Base-by-base conservation (phyloP, 1,140 invertebrate genomes). In the Neelides sp. region DNA sequence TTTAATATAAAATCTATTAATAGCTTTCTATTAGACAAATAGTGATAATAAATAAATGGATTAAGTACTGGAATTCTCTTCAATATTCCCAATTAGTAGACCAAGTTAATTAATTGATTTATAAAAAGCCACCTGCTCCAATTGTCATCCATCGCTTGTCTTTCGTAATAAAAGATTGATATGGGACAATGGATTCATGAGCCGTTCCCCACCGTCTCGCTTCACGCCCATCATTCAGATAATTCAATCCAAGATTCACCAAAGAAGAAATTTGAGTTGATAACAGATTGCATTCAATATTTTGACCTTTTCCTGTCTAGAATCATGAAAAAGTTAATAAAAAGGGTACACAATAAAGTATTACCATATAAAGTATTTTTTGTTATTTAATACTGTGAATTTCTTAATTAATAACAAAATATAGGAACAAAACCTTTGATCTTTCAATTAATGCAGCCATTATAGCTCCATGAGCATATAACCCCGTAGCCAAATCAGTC, bases 391-490 rank as follows among this genome's bases (percentile, higher is more conserved):
- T n/a, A n/a, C n/a, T n/a, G n/a, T n/a, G n/a, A n/a, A n/a, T n/a
- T n/a, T n/a, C n/a, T n/a, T n/a, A n/a, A n/a, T n/a, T n/a, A n/a
- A n/a, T n/a, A n/a, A n/a, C n/a, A n/a, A n/a, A n/a, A n/a, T n/a
- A n/a, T n/a, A n/a, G n/a, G n/a, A n/a, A n/a, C n/a, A n/a, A 4
- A 35, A 60, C 58, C 35, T 8, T 12, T 15, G 44, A 15, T 42
- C 59, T 45, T 24, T 61, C 49, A 3, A 61, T 20, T 8, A 61
- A 32, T 2, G 92, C 92, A 13, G 91, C 86, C 70, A 97, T 72
- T 42, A 97, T 95, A 0, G 92, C 88, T n/a, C 90, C 89, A 66
- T 93, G 85, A 4, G 90, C 89, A 67, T 93, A 94, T 1, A 97
- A 68, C 0, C 92, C 93, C 1, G 93, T 96, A 0, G 86, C 78